phyloP scores from a whole-genome alignment of 2,113 vertebrate genomes.

The Vidua chalybeata region DNA sequence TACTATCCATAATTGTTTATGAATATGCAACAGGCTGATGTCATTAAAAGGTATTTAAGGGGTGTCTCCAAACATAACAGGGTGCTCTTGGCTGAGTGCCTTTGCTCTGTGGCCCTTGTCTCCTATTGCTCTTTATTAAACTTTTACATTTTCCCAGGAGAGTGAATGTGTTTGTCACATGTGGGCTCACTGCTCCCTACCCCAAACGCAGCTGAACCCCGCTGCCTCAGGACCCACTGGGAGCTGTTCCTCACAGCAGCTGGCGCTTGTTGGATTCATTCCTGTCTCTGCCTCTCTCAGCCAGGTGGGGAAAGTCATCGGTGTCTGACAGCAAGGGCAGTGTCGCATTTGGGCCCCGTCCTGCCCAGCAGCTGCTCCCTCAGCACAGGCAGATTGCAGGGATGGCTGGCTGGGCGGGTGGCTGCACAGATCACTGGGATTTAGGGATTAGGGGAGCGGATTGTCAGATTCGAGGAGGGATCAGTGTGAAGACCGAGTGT shows the following conservation, averaged over 20 bases:
- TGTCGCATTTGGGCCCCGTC: background rate
- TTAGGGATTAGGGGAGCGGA: conserved; percentile 79
- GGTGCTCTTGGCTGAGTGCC: background rate
- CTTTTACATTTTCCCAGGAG: background rate
- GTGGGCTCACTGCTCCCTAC: background rate
- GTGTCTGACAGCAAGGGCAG: background rate
- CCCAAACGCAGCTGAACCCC: background rate
- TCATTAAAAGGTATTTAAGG: background rate
- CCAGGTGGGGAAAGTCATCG: background rate
- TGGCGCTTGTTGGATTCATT: background rate
- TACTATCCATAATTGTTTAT: background rate
- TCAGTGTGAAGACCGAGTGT: conserved; percentile 76
- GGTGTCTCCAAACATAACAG: background rate
- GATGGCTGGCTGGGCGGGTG: conserved; percentile 45
- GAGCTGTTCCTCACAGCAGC: background rate
- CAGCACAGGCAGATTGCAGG: background rate
- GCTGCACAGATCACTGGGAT: conserved; percentile 77
- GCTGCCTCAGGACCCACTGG: background rate
- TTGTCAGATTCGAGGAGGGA: conserved; percentile 70
- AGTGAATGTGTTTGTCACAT: background rate
- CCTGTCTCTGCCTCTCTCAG: background rate
- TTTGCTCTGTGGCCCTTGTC: background rate
- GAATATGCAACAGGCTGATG: background rate
- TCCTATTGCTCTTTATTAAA: background rate
- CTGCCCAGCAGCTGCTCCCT: background rate